phyloP scores from a whole-genome alignment of 2,113 vertebrate genomes.

The Heteronetta atricapilla region DNA sequence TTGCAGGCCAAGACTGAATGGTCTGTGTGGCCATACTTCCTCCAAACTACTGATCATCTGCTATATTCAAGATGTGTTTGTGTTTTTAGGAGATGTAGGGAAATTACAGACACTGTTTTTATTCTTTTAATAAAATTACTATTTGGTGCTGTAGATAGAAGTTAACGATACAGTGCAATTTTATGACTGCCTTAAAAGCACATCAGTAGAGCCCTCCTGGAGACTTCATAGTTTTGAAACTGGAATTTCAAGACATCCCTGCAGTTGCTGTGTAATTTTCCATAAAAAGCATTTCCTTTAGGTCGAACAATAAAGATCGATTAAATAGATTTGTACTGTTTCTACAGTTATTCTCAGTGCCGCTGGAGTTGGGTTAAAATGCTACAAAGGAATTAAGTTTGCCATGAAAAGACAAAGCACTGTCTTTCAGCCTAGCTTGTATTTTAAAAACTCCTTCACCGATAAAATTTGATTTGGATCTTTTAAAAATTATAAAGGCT shows the following conservation, averaged over 20 bases:
- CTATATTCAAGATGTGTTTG: not conserved
- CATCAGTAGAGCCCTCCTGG: not conserved
- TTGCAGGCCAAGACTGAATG: not conserved
- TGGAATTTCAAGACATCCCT: not conserved
- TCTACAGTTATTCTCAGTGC: not conserved
- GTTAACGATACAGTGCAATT: not conserved
- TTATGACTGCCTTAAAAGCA: not conserved
- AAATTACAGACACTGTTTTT: not conserved
- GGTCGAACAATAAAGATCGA: not conserved
- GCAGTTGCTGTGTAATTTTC: not conserved
- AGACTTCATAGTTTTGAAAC: not conserved
- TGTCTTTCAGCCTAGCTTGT: not conserved
- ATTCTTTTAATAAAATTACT: not conserved
- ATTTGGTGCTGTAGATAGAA: not conserved
- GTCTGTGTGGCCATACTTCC: not conserved
- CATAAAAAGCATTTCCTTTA: not conserved
- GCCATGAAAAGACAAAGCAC: not conserved
- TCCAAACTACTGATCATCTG: not conserved
- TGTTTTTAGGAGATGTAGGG: not conserved
- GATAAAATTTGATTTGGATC: not conserved
- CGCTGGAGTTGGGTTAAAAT: not conserved
- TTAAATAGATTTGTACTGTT: not conserved
- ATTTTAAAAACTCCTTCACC: not conserved
- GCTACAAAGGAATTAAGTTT: not conserved
- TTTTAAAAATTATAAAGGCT: not conserved